A percentile compares a stretch with the other conserved stretches of the same genome.
These are phyloP conservation scores for Syngnathoides biaculeatus DNA, from an alignment of 2,113 vertebrate species.

Conservation along the genomic window DNA sequence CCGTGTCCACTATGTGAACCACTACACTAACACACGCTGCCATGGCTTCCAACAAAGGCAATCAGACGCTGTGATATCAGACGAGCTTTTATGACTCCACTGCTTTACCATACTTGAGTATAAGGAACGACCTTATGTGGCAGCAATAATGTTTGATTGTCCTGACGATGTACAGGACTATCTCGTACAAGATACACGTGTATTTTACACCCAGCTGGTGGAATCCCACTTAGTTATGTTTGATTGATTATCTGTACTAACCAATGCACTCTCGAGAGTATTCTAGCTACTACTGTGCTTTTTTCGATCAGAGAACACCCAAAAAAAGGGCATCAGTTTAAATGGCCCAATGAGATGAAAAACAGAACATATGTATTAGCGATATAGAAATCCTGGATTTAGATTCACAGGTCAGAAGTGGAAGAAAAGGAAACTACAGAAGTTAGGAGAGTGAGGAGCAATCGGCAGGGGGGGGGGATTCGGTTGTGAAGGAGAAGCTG, in stretches of 20 bases:
- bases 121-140: background rate
- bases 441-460: slow-evolving; percentile 31
- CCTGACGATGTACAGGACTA: no score
- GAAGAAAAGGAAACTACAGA: slow-evolving; percentile 19
- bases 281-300: slow-evolving; percentile 33
- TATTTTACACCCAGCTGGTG: background rate
- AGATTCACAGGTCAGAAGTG: slow-evolving; percentile 1
- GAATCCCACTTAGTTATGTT: background rate
- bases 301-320: slow-evolving; percentile 15
- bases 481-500: slow-evolving; percentile 56
- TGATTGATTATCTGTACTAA: background rate
- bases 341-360: slow-evolving; percentile 11
- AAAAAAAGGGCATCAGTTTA: slow-evolving; percentile 16
- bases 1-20: background rate
- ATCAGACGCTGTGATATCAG: background rate
- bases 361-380: slow-evolving; percentile 24
- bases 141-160: background rate
- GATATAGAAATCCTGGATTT: slow-evolving; percentile 20
- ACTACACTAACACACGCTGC: background rate
- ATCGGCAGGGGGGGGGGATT: slow-evolving; percentile 45
- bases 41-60: background rate
- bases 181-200: background rate
- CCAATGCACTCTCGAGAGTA: slow-evolving; percentile 1
- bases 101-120: background rate
- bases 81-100: background rate